Evolutionary conservation across 2,888 invertebrate genomes (phyloP).

Genomic region (Gnatocerus cornutus): DNA sequence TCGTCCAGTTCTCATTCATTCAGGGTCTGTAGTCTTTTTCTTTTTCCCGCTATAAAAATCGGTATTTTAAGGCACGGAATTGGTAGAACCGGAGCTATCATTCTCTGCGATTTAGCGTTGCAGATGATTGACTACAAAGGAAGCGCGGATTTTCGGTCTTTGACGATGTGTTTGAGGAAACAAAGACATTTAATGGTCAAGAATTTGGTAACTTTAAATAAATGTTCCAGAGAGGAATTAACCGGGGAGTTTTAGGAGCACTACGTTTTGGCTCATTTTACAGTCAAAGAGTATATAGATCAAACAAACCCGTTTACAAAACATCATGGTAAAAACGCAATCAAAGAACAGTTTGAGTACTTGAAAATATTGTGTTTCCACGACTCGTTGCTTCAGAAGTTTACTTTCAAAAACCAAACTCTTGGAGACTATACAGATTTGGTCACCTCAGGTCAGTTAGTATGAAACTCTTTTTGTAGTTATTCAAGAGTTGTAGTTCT

Average conservation of each 20-base stretch:
- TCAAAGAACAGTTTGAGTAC: neutral
- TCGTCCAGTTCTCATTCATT: conserved; percentile 10
- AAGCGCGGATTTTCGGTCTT: conserved; percentile 4
- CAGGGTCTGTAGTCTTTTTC: conserved; percentile 7
- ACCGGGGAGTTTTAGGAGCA: neutral
- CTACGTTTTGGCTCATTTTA: neutral
- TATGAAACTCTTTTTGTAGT: too few relatives aligned
- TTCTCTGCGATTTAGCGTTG: conserved; percentile 21
- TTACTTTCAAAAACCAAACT: neutral
- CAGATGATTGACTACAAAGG: neutral
- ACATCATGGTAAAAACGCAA: too few relatives aligned
- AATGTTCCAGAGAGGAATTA: neutral
- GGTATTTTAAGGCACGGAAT: conserved; percentile 20
- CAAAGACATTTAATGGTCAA: conserved; percentile 12
- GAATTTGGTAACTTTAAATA: neutral
- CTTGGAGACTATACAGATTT: neutral
- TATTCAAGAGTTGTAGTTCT: neutral
- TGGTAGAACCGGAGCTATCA: conserved; percentile 4
- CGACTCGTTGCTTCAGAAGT: neutral
- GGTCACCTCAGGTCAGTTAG: neutral
- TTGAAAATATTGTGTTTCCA: neutral
- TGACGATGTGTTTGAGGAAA: conserved; percentile 6
- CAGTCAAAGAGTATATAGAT: neutral
- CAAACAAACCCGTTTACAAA: neutral
- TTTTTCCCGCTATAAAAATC: neutral